Evolutionary conservation across 2,797 vertebrate species (phyloP).

Genomic region (Spondyliosoma cantharus): DNA sequence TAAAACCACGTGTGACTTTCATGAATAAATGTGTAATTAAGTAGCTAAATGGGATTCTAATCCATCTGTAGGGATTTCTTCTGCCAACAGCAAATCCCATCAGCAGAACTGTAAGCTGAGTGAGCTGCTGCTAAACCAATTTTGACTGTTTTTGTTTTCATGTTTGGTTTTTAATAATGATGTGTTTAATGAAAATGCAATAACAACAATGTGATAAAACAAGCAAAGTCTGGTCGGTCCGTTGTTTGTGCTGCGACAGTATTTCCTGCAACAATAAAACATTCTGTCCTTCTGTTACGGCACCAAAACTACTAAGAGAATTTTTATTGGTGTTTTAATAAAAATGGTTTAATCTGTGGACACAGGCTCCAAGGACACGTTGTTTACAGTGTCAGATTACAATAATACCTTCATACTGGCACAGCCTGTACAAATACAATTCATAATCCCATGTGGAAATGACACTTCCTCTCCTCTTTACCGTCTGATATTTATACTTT

Average conservation of each 20-base stretch:
- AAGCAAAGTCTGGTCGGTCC: constrained; percentile 1
- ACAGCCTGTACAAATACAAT: neutral
- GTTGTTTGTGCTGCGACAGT: neutral
- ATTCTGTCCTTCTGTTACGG: neutral
- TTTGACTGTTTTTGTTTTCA: neutral
- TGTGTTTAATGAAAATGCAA: neutral
- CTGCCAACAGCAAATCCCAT: neutral
- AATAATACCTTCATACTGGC: neutral
- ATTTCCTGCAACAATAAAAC: neutral
- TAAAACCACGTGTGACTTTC: neutral
- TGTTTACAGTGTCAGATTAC: neutral
- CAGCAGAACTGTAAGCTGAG: neutral
- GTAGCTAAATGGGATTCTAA: neutral
- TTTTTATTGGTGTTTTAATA: neutral
- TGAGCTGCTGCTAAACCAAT: neutral
- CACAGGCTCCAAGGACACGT: neutral
- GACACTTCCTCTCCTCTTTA: neutral
- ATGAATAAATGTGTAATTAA: neutral
- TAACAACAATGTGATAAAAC: neutral
- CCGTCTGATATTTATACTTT: neutral
- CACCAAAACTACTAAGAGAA: neutral
- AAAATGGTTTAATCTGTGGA: constrained; percentile 6
- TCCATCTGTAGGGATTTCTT: neutral
- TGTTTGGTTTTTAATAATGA: neutral
- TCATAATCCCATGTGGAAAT: neutral